Conservation (phyloP, 1,140 invertebrate genomes). For the Ceratitis capitata region DNA sequence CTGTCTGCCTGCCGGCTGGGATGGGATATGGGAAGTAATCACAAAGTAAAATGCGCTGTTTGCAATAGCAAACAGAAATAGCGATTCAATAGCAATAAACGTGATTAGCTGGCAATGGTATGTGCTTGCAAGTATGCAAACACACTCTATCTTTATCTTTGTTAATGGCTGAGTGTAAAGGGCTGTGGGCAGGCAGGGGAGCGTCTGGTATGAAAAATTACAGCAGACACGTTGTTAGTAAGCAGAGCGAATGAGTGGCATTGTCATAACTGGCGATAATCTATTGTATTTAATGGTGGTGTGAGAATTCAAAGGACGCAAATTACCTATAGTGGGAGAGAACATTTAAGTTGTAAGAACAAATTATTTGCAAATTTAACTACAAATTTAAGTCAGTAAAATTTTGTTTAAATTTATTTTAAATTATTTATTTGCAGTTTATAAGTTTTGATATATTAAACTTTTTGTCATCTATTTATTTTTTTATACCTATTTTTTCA, state of each 20-base stretch:
- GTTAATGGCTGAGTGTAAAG: no score
- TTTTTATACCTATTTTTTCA: no score
- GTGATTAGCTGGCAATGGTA: neutral
- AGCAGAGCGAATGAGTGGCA: neutral
- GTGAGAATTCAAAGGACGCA: neutral
- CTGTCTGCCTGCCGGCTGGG: no score
- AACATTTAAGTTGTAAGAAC: no score
- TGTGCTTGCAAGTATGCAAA: neutral
- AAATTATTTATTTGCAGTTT: no score
- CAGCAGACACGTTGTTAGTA: neutral
- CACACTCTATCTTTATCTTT: no score
- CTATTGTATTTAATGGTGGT: neutral
- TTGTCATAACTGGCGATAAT: neutral
- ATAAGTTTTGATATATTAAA: neutral
- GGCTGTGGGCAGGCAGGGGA: neutral
- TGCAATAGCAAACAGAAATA: neutral
- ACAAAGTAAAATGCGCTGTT: slow-evolving; percentile 1
- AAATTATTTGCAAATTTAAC: neutral
- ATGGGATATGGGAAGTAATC: no score
- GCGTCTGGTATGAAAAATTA: neutral
- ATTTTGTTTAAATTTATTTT: neutral
- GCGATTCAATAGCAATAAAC: neutral
- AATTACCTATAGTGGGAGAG: no score
- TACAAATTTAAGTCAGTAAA: neutral
- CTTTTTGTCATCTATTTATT: neutral